phyloP scores from a whole-genome alignment of 2,113 vertebrate species.

The Megaceryle maxima region DNA sequence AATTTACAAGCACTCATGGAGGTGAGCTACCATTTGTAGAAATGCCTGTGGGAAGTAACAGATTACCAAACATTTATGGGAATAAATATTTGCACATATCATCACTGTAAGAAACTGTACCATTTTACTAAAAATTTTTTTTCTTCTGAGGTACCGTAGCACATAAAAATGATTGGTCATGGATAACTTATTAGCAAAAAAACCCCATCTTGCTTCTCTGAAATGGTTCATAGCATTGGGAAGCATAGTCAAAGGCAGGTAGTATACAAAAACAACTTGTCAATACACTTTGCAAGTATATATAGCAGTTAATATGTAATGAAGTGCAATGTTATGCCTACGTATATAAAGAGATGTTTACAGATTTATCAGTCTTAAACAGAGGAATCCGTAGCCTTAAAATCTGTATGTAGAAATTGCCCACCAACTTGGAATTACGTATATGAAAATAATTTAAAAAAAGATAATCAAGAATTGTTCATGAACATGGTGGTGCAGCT shows the following conservation, averaged over 20 bases:
- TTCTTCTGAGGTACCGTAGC: neutral
- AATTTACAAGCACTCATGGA: neutral
- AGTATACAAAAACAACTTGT: neutral
- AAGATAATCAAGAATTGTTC: neutral
- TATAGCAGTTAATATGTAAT: neutral
- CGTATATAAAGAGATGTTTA: neutral
- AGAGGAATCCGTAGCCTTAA: neutral
- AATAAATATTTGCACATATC: neutral
- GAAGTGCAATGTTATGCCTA: neutral
- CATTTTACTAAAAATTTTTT: neutral
- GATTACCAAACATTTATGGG: neutral
- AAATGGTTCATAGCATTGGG: neutral
- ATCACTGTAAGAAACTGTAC: neutral
- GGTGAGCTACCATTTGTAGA: neutral
- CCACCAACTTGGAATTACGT: neutral
- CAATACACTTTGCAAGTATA: neutral
- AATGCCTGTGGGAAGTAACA: neutral
- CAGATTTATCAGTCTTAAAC: neutral
- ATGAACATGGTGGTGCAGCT: neutral
- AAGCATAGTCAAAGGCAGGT: neutral
- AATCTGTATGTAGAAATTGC: neutral
- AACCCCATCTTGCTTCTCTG: neutral
- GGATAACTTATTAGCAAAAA: neutral
- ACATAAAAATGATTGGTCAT: neutral
- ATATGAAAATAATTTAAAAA: neutral